A percentile compares a stretch with the other conserved stretches of the same genome.
Conservation (phyloP, 1,140 invertebrate genomes). For the Hyles vespertilio region DNA sequence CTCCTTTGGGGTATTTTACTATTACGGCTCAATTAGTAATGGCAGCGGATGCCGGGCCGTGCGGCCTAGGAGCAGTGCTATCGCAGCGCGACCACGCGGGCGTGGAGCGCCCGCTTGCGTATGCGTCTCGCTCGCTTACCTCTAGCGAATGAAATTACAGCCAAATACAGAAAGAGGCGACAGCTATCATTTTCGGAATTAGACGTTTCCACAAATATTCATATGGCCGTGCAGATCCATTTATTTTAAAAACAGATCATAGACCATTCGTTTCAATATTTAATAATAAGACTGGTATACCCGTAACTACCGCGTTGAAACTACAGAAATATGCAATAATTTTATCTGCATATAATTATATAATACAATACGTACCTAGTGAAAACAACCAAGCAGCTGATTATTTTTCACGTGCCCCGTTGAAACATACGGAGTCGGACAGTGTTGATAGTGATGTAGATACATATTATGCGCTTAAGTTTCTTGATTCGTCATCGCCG, state of each 20-base stretch:
- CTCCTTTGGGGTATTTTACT: slow-evolving; percentile 23
- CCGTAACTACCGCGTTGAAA: slow-evolving; percentile 18
- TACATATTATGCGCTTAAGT: not conserved
- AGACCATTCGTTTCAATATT: slow-evolving; percentile 13
- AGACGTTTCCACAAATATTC: slow-evolving; percentile 47
- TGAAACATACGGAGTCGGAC: not conserved
- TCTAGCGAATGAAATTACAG: not conserved
- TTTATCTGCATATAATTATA: no score
- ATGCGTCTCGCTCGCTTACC: slow-evolving; percentile 59
- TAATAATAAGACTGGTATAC: slow-evolving; percentile 19
- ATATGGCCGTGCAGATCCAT: slow-evolving; percentile 35
- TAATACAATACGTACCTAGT: no score
- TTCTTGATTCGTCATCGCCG: slow-evolving; percentile 6
- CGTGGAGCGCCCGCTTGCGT: slow-evolving; percentile 53
- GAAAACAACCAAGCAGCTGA: slow-evolving; percentile 23
- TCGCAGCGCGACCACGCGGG: slow-evolving; percentile 29
- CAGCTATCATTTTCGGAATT: slow-evolving; percentile 58
- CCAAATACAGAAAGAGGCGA: slow-evolving; percentile 70
- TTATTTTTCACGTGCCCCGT: slow-evolving; percentile 25
- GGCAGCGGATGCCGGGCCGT: slow-evolving; percentile 41
- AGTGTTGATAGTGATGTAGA: not conserved
- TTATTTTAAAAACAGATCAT: slow-evolving; percentile 20
- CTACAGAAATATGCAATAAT: slow-evolving; percentile 26
- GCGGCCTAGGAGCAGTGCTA: slow-evolving; percentile 41
- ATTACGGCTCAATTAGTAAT: slow-evolving; percentile 36